A percentile compares a stretch with the other conserved stretches of the same genome.
phyloP scores from a whole-genome alignment of 2,797 vertebrate genomes.

The Falco rusticolus region DNA sequence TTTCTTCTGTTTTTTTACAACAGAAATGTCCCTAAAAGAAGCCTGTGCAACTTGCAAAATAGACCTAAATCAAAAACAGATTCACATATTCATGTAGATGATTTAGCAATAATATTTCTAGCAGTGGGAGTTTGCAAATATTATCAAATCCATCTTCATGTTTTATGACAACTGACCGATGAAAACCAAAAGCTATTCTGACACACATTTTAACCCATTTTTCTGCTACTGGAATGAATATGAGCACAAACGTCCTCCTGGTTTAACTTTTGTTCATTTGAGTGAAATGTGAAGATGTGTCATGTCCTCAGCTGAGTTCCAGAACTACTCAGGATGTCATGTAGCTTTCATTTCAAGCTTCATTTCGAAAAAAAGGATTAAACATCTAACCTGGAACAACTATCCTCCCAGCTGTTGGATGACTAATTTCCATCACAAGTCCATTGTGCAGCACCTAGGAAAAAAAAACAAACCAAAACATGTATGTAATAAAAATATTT shows the following conservation, averaged over 20 bases:
- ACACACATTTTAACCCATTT: slow-evolving; percentile 18
- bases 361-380: slow-evolving; percentile 27
- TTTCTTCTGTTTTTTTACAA: background rate
- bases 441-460: slow-evolving; percentile 84
- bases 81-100: background rate
- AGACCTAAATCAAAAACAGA: slow-evolving; percentile 59
- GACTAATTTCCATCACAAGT: slow-evolving; percentile 85
- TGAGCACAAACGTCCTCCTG: background rate
- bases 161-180: slow-evolving; percentile 19
- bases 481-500: background rate
- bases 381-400: slow-evolving; percentile 83
- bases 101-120: slow-evolving; percentile 53
- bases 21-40: background rate
- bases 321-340: slow-evolving; percentile 16
- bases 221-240: slow-evolving; percentile 1
- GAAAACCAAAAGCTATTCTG: slow-evolving; percentile 27
- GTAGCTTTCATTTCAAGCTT: slow-evolving; percentile 9
- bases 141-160: slow-evolving; percentile 30
- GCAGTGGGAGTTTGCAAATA: slow-evolving; percentile 23
- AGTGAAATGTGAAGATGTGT: slow-evolving; percentile 23
- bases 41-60: background rate
- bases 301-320: slow-evolving; percentile 9
- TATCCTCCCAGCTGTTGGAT: slow-evolving; percentile 84
- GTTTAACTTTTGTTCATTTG: background rate
- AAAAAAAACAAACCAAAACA: slow-evolving; percentile 52